A percentile compares a stretch with the other conserved stretches of the same genome.
These are phyloP conservation scores for Tuta absoluta DNA, from an alignment of 2,888 invertebrate genomes.

Conservation along the genomic window DNA sequence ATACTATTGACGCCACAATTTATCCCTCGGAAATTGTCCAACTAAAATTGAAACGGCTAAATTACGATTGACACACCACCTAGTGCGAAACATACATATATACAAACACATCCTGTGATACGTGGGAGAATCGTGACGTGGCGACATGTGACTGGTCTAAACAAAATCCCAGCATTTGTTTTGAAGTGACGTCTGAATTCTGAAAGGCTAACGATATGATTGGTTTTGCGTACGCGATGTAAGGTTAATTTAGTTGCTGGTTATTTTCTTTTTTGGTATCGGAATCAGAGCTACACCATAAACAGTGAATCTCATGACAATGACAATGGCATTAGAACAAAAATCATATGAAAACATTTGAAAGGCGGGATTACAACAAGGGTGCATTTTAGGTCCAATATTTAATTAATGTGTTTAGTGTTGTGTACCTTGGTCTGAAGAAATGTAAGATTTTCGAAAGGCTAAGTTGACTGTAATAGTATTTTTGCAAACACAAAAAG, in stretches of 20 bases:
- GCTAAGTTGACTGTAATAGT: no score
- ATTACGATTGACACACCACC: constrained; percentile 17
- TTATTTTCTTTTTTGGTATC: background rate
- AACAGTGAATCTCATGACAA: background rate
- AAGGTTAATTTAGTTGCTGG: background rate
- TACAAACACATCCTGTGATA: constrained; percentile 6
- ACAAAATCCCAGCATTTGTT: background rate
- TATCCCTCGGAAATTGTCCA: constrained; percentile 1
- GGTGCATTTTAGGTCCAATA: background rate
- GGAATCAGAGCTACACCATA: background rate
- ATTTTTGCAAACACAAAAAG: background rate
- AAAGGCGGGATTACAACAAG: background rate
- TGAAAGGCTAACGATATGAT: background rate
- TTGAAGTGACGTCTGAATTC: constrained; percentile 8
- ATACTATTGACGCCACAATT: background rate
- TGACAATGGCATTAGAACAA: background rate
- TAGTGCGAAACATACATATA: constrained; percentile 14
- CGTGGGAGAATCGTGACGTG: constrained; percentile 15
- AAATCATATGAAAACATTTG: no score
- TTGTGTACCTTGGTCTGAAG: no score
- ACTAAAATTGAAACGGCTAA: background rate
- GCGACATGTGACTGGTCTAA: background rate
- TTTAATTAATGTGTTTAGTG: background rate
- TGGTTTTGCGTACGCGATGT: background rate
- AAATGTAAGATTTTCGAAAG: no score